Evolutionary conservation across 2,113 vertebrate species (phyloP).

Genomic region (Ranitomeya imitator): DNA sequence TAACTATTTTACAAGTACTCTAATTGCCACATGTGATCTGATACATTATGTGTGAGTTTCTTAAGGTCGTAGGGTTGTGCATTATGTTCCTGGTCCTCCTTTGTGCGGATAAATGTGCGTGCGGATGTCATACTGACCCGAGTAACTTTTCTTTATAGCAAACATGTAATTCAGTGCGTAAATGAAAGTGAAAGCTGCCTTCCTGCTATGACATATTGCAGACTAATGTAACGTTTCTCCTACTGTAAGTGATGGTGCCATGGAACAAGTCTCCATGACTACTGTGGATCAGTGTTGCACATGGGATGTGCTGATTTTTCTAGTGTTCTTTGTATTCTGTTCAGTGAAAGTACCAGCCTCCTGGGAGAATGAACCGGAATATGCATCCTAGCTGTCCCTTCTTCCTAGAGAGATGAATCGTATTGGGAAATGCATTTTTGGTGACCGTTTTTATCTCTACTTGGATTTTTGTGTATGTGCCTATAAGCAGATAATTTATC

Average conservation of each 20-base stretch:
- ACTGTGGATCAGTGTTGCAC: conserved; percentile 21
- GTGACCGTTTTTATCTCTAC: background rate
- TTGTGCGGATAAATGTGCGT: background rate
- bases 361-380: background rate
- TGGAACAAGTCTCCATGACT: conserved; percentile 12
- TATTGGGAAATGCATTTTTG: background rate
- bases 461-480: too few species aligned
- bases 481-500: too few species aligned
- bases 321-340: background rate
- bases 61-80: background rate
- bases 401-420: background rate
- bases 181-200: conserved; percentile 47
- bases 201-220: conserved; percentile 2
- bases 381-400: background rate
- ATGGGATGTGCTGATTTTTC: conserved; percentile 20
- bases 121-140: background rate
- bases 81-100: background rate
- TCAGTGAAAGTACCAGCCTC: background rate
- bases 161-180: background rate
- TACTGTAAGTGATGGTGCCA: background rate
- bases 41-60: background rate
- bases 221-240: conserved; percentile 3
- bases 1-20: background rate
- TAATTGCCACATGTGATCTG: background rate
- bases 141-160: background rate